Percentiles rank a stretch among this genome's conserved stretches.
phyloP scores from a whole-genome alignment of 2,113 vertebrate species.

The Polypterus bichir region DNA sequence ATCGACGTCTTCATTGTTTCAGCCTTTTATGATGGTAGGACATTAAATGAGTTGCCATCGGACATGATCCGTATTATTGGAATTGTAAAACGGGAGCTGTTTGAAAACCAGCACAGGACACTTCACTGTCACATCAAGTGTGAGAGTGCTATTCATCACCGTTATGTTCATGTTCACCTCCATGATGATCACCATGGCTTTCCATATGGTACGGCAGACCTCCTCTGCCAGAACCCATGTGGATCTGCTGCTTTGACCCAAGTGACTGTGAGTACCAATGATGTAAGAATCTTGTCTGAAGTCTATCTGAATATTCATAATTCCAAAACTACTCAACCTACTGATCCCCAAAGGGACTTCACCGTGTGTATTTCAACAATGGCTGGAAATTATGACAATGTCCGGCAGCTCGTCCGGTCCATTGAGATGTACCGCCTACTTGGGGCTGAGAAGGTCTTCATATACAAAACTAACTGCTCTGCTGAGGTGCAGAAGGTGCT shows the following conservation, averaged over 20 bases:
- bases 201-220: neutral
- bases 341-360: neutral
- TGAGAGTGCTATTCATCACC: neutral
- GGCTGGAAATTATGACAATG: conserved; percentile 6
- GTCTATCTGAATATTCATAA: neutral
- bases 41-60: too few relatives aligned
- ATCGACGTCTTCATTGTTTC: conserved; percentile 6
- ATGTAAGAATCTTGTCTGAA: too few relatives aligned
- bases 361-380: conserved; percentile 9
- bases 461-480: conserved; percentile 16
- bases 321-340: too few relatives aligned
- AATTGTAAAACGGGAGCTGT: neutral
- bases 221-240: neutral
- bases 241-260: too few relatives aligned
- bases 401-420: conserved; percentile 9
- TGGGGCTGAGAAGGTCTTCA: conserved; percentile 5
- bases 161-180: neutral
- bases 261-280: too few relatives aligned
- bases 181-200: neutral
- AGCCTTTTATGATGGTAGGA: neutral
- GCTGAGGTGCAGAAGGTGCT: neutral
- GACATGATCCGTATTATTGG: neutral
- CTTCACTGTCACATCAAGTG: neutral
- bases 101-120: neutral
- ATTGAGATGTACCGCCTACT: too few relatives aligned